Base-by-base conservation (phyloP, 2,888 invertebrate genomes). In the Patella caerulea region DNA sequence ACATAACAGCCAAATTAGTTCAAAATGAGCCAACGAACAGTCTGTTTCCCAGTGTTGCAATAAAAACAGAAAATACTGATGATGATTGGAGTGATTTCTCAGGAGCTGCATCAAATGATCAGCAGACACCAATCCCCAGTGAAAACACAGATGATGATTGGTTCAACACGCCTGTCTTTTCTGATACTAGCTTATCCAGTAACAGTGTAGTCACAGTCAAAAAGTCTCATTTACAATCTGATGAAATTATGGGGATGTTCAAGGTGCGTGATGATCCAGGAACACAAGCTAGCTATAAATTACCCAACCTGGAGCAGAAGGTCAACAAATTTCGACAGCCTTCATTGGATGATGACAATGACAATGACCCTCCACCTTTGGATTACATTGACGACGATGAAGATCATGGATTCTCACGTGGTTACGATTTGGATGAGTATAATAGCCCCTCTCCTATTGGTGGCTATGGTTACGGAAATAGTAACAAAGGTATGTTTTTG, bases 301-400 rank as follows among this genome's bases (percentile, higher is more conserved):
- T 82, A 12, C 81, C 79, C 29, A 55, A 52, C 45, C 72, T 72
- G 15, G 59, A 55, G 14, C 45, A 59, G 72, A 52, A 74, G n/a
- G 54, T 74, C 9, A 52, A 15, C 4, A 52, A 54, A n/a, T 70
- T n/a, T 54, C 34, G 34, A 15, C 74, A 71, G 54, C 12, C 59
- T 69, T 72, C 77, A 29, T 78, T 77, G 12, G 79, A 78, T 24
- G 74, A 78, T 19, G 81, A 83, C n/a, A 78, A 81, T 75, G 84
- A 84, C 74, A 84, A 83, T 34, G 85, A 84, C 76, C 89, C 88
- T 19, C 89, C 89, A 29, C 89, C 89, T 1, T 80, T 88, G 81
- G 86, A 87, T 78, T 79, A 83, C 29, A 74, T 79, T 34, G 85
- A 83, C 11, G 86, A 86, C 12, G 84, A 86, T 15, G 83, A 85